A percentile compares a stretch with the other conserved stretches of the same genome.
These are phyloP conservation scores for Drosophila nebulosa DNA, from an alignment of 1,140 invertebrate species.

Conservation along the genomic window DNA sequence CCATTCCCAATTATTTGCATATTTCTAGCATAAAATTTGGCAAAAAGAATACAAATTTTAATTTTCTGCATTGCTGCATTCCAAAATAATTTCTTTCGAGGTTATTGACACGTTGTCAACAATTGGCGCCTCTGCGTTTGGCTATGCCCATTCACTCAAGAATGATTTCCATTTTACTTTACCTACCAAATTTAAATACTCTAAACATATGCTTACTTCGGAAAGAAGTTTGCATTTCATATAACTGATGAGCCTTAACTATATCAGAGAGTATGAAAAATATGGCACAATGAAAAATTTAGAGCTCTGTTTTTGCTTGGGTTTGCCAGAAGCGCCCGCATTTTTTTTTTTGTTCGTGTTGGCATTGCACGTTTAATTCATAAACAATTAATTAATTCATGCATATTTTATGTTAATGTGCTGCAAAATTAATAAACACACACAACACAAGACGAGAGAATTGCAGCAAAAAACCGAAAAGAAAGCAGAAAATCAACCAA, in stretches of 20 bases:
- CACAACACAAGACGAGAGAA: background rate
- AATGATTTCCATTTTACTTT: slow-evolving; percentile 42
- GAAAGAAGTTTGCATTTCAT: background rate
- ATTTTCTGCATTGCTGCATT: slow-evolving; percentile 24
- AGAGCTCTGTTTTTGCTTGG: slow-evolving; percentile 24
- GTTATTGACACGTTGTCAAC: slow-evolving; percentile 68
- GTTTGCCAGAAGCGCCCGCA: slow-evolving; percentile 49
- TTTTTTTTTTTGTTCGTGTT: slow-evolving; percentile 51
- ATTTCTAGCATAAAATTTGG: background rate
- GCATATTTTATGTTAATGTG: slow-evolving; percentile 74
- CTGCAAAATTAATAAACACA: slow-evolving; percentile 65
- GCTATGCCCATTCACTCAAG: slow-evolving; percentile 10
- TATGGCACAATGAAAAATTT: background rate
- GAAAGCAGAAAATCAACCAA: slow-evolving; percentile 13
- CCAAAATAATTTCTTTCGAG: slow-evolving; percentile 38
- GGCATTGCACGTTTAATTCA: slow-evolving; percentile 75
- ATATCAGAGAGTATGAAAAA: background rate
- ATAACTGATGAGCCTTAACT: background rate
- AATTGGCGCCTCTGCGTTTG: slow-evolving; percentile 65
- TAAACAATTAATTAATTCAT: slow-evolving; percentile 79
- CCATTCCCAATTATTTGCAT: too few species aligned
- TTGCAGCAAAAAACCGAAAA: slow-evolving; percentile 12
- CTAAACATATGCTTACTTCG: background rate
- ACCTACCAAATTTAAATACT: slow-evolving; percentile 22
- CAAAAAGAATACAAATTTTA: slow-evolving; percentile 4